Percentiles rank a stretch among this genome's conserved stretches.
Evolutionary conservation across 2,888 invertebrate genomes (phyloP).

Genomic region (Aromia moschata): DNA sequence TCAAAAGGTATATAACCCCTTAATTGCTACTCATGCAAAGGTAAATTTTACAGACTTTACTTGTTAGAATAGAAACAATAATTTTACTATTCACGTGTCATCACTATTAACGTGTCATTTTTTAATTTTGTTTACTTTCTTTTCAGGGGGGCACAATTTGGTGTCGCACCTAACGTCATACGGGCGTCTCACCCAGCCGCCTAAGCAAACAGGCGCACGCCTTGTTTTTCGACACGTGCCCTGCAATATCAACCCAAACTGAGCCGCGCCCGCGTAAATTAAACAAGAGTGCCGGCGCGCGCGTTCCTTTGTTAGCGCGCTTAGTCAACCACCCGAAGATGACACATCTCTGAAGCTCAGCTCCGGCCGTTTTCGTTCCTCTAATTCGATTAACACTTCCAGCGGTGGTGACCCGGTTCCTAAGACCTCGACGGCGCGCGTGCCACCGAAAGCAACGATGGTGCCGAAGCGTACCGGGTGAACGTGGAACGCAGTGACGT

Average conservation of each 20-base stretch:
- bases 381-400: neutral
- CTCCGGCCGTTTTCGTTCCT: neutral
- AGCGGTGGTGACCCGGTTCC: too few relatives aligned
- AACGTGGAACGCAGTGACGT: neutral
- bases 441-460: neutral
- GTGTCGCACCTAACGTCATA: too few relatives aligned
- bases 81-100: too few relatives aligned
- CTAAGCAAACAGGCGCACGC: constrained; percentile 2
- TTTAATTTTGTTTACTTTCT: too few relatives aligned
- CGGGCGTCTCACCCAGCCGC: neutral
- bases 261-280: constrained; percentile 13
- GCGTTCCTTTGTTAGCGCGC: constrained; percentile 8
- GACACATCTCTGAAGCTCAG: constrained; percentile 1
- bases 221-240: constrained; percentile 18
- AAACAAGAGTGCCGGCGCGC: constrained; percentile 13
- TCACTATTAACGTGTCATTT: too few relatives aligned
- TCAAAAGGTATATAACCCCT: too few relatives aligned
- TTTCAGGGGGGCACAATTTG: too few relatives aligned
- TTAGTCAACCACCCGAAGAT: constrained; percentile 11
- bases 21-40: too few relatives aligned
- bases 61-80: too few relatives aligned
- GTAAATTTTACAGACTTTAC: too few relatives aligned
- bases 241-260: constrained; percentile 8
- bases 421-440: neutral
- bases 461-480: neutral